These are phyloP conservation scores for Ardeotis arabs DNA, from an alignment of 2,113 vertebrate species.

Conservation along the genomic window DNA sequence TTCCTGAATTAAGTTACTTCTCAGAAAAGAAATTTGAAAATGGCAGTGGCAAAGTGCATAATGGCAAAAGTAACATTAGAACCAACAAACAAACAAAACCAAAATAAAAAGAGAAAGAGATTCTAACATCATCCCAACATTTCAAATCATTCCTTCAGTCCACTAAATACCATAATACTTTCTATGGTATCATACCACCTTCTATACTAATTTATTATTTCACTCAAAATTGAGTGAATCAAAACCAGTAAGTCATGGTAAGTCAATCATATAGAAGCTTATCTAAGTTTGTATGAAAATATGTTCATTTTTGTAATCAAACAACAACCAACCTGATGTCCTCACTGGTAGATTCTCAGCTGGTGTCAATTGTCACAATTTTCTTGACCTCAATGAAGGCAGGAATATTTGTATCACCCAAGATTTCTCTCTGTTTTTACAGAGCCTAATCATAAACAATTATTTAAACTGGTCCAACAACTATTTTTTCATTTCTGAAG, in stretches of 20 bases:
- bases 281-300: background rate
- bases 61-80: background rate
- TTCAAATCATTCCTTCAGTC: background rate
- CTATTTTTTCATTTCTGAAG: background rate
- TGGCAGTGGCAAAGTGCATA: background rate
- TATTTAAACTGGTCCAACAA: background rate
- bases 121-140: background rate
- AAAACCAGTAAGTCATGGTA: background rate
- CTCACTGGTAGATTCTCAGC: background rate
- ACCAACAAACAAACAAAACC: background rate
- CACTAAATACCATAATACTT: background rate
- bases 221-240: background rate
- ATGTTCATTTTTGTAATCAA: background rate
- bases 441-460: background rate
- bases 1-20: background rate
- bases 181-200: background rate
- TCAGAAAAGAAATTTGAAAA: background rate
- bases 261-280: background rate
- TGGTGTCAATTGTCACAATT: background rate
- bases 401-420: background rate
- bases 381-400: accelerated
- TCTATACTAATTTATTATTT: background rate
- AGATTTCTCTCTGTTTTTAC: background rate
- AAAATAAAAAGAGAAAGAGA: background rate
- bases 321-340: background rate